Percentiles rank a stretch among this genome's conserved stretches.
These are phyloP conservation scores for Actinostola sp. DNA, from an alignment of 92 coral and sea anemone genomes.

Conservation along the genomic window DNA sequence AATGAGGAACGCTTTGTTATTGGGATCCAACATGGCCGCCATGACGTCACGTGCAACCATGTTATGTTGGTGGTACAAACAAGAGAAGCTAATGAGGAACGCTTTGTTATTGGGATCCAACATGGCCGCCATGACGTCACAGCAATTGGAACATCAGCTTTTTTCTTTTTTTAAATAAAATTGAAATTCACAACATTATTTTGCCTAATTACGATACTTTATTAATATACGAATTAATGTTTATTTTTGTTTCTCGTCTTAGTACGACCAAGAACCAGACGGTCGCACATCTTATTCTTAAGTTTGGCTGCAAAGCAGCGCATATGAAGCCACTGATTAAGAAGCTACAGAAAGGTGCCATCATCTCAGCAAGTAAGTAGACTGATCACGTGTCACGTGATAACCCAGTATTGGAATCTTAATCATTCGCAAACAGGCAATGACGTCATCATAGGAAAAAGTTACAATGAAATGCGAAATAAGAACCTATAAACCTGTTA, in stretches of 20 bases:
- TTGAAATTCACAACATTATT: neutral
- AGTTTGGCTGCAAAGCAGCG: slow-evolving; percentile 31
- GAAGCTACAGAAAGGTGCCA: slow-evolving; percentile 20
- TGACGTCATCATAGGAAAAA: neutral
- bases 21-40: no score
- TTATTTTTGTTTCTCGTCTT: neutral
- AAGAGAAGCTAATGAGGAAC: no score
- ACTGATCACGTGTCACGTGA: no score
- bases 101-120: no score
- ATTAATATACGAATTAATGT: no score
- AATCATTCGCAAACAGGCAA: neutral
- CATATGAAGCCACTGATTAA: slow-evolving; percentile 27
- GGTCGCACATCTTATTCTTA: slow-evolving; percentile 17
- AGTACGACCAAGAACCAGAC: slow-evolving; percentile 10
- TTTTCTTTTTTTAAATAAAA: neutral
- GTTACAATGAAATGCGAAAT: no score
- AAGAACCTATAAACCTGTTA: no score
- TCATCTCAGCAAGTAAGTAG: slow-evolving; percentile 32
- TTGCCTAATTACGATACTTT: neutral
- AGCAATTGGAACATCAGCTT: no score
- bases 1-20: no score
- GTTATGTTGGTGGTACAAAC: no score
- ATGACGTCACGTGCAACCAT: no score
- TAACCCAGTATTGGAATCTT: neutral
- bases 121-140: no score